These are phyloP conservation scores for Iguana delicatissima DNA, from an alignment of 2,797 vertebrate genomes.

Conservation along the genomic window DNA sequence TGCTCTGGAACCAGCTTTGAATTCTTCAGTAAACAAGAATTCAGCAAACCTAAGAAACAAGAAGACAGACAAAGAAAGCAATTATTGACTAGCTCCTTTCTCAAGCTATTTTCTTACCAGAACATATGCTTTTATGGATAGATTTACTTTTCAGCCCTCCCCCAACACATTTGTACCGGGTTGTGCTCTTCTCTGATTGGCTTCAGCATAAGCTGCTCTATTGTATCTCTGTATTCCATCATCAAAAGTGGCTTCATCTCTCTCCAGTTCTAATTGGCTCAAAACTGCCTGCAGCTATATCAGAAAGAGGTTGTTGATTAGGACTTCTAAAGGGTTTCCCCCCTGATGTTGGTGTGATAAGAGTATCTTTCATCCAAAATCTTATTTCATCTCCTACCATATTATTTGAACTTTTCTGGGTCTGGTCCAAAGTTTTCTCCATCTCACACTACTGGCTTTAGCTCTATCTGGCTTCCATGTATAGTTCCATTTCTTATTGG, in stretches of 20 bases:
- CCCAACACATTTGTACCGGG: not conserved
- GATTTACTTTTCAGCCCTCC: not conserved
- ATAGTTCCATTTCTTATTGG: not conserved
- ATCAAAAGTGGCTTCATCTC: not conserved
- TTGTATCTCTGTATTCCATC: not conserved
- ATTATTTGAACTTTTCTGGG: not conserved
- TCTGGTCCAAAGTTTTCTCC: not conserved
- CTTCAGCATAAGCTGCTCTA: not conserved
- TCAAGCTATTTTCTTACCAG: not conserved
- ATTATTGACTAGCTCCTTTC: not conserved
- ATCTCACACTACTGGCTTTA: not conserved
- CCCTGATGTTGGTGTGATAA: not conserved
- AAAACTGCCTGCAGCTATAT: no score
- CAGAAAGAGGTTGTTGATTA: not conserved
- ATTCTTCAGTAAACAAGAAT: conserved; percentile 92
- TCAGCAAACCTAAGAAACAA: conserved; percentile 87
- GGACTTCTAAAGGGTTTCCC: not conserved
- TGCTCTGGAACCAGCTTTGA: conserved; percentile 85
- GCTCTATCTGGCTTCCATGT: not conserved
- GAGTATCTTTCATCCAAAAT: not conserved
- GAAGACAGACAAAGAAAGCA: conserved; percentile 40
- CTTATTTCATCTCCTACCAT: not conserved
- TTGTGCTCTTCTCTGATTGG: not conserved
- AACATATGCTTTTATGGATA: not conserved
- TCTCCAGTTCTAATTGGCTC: not conserved